Base-by-base conservation (phyloP, 1,140 invertebrate species). In the Maconellicoccus hirsutus region DNA sequence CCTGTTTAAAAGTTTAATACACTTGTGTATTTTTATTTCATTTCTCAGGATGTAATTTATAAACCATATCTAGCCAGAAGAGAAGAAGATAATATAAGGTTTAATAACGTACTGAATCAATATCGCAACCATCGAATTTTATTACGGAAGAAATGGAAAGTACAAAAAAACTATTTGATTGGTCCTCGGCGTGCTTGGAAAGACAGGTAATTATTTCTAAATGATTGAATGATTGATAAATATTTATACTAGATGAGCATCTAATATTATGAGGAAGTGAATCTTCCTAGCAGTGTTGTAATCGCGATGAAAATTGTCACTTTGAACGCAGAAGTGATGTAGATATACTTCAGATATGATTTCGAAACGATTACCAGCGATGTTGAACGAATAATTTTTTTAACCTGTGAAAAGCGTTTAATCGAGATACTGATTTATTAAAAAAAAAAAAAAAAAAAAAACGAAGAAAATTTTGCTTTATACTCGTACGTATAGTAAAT, bases 131-230 rank as follows among this genome's bases (percentile, higher is more conserved):
- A 82, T 73, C 79, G 82, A 72, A 77, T 79, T 70, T 78, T 82
- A 59, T 80, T 82, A 39, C 77, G 81, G 69, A 79, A 82, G 69
- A 79, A 81, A 72, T 87, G 85, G 85, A 80, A 81, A 74, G 79
- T 80, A 25, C 78, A 80, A 63, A 83, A 84, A 74, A 75, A 80
- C 71, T 80, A 82, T 73, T 81, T 86, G 72, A 81, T 78, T 27
- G 83, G 85, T 66, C 82, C 83, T 27, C 77, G 85, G 70, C 85
- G 85, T 42, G 81, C 84, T 21, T 87, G 85, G 85, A 79, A 75
- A 74, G 77, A 77, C 71, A 81, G 80, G 81, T 82, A 75, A 80
- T 52, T 52, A 52, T 16, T 8, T 52, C n/a, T 16, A 16, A 52
- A 52, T 52, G 42, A 52, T 52, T 52, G 16, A 52, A 52, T 16